A percentile compares a stretch with the other conserved stretches of the same genome.
phyloP scores from a whole-genome alignment of 2,888 invertebrate genomes.

The Helicoverpa assulta region DNA sequence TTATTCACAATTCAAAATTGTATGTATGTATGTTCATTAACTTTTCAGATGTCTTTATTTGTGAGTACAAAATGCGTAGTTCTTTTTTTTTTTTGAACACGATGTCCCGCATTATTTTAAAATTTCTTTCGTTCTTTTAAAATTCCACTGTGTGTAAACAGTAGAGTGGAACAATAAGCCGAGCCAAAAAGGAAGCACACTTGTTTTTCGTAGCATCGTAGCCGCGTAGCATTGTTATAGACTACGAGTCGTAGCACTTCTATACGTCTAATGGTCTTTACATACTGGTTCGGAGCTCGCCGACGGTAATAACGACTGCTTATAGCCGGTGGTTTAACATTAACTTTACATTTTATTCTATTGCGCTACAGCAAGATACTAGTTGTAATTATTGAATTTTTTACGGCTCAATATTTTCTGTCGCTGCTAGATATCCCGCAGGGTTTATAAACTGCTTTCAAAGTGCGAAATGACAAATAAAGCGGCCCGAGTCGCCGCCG shows the following conservation, averaged over 20 bases:
- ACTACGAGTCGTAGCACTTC: conserved; percentile 62
- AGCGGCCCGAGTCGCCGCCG: conserved; percentile 19
- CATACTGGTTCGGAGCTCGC: conserved; percentile 60
- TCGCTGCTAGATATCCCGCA: not conserved
- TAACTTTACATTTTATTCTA: conserved; percentile 32
- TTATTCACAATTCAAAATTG: no score
- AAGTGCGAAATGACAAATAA: conserved; percentile 36
- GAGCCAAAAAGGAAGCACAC: conserved; percentile 62
- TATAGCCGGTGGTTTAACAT: conserved; percentile 10
- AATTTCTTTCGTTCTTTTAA: conserved; percentile 23
- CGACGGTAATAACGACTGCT: conserved; percentile 11
- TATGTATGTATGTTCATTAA: not conserved
- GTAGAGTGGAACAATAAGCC: conserved; percentile 49
- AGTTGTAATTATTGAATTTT: not conserved
- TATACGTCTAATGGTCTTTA: conserved; percentile 63
- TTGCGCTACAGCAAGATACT: not conserved
- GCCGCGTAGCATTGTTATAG: conserved; percentile 64
- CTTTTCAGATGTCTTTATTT: conserved; percentile 7
- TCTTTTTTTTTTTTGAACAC: not conserved
- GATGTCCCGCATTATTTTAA: conserved; percentile 11
- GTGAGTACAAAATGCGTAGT: not conserved
- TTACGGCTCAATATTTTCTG: not conserved
- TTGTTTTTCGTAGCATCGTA: conserved; percentile 68
- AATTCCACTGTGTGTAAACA: conserved; percentile 36
- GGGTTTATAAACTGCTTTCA: not conserved